Conservation (phyloP, 2,797 vertebrate species). For the Champsocephalus gunnari region DNA sequence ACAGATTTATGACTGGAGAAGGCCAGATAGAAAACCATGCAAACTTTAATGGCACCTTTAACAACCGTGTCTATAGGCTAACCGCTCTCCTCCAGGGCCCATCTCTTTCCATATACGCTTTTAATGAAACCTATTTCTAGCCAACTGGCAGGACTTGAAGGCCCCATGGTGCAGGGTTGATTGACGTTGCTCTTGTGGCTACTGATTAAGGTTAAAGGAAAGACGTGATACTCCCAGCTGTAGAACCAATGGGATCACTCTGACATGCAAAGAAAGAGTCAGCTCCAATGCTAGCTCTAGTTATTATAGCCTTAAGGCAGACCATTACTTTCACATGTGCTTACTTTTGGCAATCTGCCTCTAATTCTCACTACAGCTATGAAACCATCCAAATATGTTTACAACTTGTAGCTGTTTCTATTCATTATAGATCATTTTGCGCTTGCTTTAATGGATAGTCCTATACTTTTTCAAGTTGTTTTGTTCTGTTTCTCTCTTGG, state of each 20-base stretch:
- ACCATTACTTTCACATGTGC: slow-evolving; percentile 32
- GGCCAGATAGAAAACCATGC: slow-evolving; percentile 44
- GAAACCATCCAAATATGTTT: background rate
- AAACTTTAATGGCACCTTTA: slow-evolving; percentile 64
- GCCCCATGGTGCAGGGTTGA: slow-evolving; percentile 50
- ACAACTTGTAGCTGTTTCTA: background rate
- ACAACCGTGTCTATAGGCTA: slow-evolving; percentile 50
- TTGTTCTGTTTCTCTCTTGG: slow-evolving; percentile 25
- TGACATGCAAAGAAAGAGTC: slow-evolving; percentile 52
- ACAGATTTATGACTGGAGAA: slow-evolving; percentile 71
- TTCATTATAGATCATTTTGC: background rate
- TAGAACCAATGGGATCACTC: slow-evolving; percentile 40
- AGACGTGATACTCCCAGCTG: slow-evolving; percentile 49
- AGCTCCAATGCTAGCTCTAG: slow-evolving; percentile 39
- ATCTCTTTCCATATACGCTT: slow-evolving; percentile 59
- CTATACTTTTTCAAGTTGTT: slow-evolving; percentile 20
- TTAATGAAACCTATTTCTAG: slow-evolving; percentile 67
- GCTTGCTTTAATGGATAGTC: background rate
- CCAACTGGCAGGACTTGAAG: slow-evolving; percentile 59
- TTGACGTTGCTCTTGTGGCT: slow-evolving; percentile 53
- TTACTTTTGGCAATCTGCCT: slow-evolving; percentile 15
- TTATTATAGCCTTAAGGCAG: slow-evolving; percentile 50
- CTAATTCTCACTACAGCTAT: slow-evolving; percentile 8
- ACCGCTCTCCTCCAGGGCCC: slow-evolving; percentile 52
- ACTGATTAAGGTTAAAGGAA: slow-evolving; percentile 64